phyloP scores from a whole-genome alignment of 1,140 invertebrate genomes.

The Euglossa dilemma region DNA sequence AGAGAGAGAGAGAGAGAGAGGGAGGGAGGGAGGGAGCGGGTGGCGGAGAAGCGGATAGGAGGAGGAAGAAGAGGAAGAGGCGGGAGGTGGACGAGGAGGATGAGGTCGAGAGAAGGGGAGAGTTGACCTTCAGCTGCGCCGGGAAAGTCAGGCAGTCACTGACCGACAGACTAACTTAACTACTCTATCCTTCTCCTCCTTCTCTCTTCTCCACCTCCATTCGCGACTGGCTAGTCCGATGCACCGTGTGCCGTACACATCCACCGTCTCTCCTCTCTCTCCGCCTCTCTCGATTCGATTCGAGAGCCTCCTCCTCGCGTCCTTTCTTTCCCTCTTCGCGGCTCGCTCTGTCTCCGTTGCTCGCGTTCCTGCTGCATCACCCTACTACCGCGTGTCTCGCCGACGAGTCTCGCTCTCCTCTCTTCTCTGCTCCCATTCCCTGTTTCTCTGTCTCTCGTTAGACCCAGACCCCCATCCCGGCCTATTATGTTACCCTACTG shows the following conservation, averaged over 20 bases:
- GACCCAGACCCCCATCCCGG: constrained; percentile 59
- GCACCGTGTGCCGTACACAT: constrained; percentile 68
- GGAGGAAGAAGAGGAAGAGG: constrained; percentile 48
- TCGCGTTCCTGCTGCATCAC: constrained; percentile 55
- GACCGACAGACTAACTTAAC: constrained; percentile 83
- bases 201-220: constrained; percentile 72
- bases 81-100: constrained; percentile 57
- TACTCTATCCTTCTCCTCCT: constrained; percentile 81
- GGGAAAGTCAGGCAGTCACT: constrained; percentile 83
- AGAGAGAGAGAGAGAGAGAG: constrained; percentile 7
- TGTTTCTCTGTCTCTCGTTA: constrained; percentile 68
- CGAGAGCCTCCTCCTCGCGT: neutral
- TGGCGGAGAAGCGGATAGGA: constrained; percentile 51
- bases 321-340: neutral
- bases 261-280: constrained; percentile 21
- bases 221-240: constrained; percentile 77
- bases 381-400: constrained; percentile 44
- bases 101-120: constrained; percentile 77
- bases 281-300: neutral
- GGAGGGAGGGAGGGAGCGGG: constrained; percentile 37
- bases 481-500: constrained; percentile 75
- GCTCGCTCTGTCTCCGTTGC: constrained; percentile 24
- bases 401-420: constrained; percentile 43
- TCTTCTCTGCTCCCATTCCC: constrained; percentile 42
- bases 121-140: constrained; percentile 82